Evolutionary conservation across 2,113 vertebrate species (phyloP).

Genomic region (Pelusios castaneus): DNA sequence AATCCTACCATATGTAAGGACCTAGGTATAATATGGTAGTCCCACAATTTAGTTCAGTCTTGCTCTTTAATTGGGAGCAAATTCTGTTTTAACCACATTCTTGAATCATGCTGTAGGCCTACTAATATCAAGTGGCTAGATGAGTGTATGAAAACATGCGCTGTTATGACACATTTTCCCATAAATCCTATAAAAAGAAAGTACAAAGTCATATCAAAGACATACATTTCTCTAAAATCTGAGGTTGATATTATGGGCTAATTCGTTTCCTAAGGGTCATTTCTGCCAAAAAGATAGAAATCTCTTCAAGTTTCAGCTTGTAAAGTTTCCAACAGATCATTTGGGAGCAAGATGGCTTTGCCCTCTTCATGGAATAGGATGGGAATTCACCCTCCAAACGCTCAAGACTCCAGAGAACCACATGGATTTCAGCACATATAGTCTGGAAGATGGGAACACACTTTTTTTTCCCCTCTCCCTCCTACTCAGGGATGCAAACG

Average conservation of each 20-base stretch:
- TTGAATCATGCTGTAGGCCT: background rate
- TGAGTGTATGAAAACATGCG: background rate
- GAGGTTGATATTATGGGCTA: background rate
- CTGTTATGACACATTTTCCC: background rate
- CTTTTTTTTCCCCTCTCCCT: background rate
- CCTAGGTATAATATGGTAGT: background rate
- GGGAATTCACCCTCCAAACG: background rate
- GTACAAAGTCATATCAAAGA: background rate
- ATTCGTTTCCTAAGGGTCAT: background rate
- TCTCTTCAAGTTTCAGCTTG: background rate
- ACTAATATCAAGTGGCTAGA: background rate
- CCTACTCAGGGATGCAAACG: background rate
- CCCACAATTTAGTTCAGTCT: background rate
- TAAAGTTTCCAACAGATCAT: background rate
- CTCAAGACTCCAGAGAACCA: background rate
- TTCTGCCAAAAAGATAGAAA: rapidly evolving
- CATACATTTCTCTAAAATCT: background rate
- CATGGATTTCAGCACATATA: rapidly evolving
- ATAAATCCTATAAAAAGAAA: background rate
- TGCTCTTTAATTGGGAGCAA: background rate
- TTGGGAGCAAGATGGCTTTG: background rate
- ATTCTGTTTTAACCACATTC: background rate
- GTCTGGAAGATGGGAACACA: background rate
- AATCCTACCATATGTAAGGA: background rate
- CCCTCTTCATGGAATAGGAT: background rate